These are phyloP conservation scores for Arnoldichthys spilopterus DNA, from an alignment of 2,797 vertebrate species.

Conservation along the genomic window DNA sequence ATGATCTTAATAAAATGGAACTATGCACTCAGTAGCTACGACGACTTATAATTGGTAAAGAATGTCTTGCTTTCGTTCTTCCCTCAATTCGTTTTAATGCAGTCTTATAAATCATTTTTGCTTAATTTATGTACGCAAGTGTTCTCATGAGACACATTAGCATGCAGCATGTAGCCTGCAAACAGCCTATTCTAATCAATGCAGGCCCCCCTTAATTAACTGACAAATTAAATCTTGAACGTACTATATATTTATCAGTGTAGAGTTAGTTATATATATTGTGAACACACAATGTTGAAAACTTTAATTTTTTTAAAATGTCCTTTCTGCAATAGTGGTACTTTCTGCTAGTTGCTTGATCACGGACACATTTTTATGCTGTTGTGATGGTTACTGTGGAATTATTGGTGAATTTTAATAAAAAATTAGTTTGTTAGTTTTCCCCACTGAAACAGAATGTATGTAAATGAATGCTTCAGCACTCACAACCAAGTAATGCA, in stretches of 20 bases:
- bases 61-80: not conserved
- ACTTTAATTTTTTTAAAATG: not conserved
- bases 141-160: slow-evolving; percentile 1
- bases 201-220: slow-evolving; percentile 5
- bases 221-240: not conserved
- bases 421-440: too few relatives aligned
- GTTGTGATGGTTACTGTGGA: too few relatives aligned
- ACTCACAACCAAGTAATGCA: too few relatives aligned
- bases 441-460: too few relatives aligned
- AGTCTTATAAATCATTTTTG: slow-evolving; percentile 1
- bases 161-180: slow-evolving; percentile 1
- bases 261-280: not conserved
- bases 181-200: not conserved
- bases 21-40: not conserved
- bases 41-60: not conserved
- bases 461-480: not conserved
- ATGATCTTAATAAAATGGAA: not conserved
- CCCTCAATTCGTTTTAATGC: not conserved
- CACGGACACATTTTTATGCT: not conserved
- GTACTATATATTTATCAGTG: not conserved
- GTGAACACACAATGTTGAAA: not conserved
- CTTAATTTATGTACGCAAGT: not conserved
- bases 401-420: too few relatives aligned
- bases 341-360: not conserved
- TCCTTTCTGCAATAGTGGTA: not conserved